phyloP scores from a whole-genome alignment of 2,888 invertebrate species.

The Rhodophaea formosa region DNA sequence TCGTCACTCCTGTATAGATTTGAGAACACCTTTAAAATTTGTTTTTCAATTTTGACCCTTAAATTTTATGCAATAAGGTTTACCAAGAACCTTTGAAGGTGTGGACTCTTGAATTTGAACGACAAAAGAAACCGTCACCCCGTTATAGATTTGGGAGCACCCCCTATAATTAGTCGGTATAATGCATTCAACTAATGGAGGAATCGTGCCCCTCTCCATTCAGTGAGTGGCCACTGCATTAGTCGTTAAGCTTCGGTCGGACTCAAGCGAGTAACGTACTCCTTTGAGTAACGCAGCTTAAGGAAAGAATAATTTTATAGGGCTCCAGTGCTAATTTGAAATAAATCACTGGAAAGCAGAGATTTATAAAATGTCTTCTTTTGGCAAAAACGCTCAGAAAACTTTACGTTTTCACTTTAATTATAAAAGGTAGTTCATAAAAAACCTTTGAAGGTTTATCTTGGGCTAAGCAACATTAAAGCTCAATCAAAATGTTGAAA shows the following conservation, averaged over 20 bases:
- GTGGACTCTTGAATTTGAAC: not conserved
- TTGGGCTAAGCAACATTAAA: no score
- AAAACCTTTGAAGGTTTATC: no score
- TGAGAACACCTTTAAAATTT: not conserved
- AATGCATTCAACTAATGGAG: constrained; percentile 64
- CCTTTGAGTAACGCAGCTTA: no score
- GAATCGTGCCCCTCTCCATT: constrained; percentile 33
- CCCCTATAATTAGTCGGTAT: constrained; percentile 60
- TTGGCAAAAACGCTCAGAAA: no score
- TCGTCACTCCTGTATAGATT: no score
- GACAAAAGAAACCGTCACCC: constrained; percentile 12
- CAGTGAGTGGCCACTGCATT: constrained; percentile 15
- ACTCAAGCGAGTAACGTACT: not conserved
- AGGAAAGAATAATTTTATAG: no score
- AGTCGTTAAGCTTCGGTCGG: not conserved
- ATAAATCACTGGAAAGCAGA: no score
- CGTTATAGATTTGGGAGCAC: constrained; percentile 24
- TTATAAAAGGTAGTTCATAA: no score
- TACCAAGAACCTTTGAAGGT: not conserved
- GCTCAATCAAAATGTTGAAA: no score
- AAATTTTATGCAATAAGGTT: not conserved
- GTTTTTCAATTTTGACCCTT: not conserved
- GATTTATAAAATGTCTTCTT: no score
- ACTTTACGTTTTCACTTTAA: no score
- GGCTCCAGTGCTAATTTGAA: no score